These are phyloP conservation scores for Eriosoma lanigerum DNA, from an alignment of 1,140 invertebrate species.

Conservation along the genomic window DNA sequence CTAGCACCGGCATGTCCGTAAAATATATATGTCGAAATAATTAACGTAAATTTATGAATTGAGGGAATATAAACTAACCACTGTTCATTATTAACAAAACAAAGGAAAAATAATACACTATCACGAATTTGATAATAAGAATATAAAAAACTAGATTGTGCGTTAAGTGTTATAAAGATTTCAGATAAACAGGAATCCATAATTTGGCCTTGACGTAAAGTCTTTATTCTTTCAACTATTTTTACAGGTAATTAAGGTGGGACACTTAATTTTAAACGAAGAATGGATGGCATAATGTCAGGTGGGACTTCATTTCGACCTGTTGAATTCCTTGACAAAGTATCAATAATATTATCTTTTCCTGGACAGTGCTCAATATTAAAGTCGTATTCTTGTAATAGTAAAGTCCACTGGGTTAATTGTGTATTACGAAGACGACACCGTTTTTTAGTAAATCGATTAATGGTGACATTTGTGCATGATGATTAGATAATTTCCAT, in stretches of 20 bases:
- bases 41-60: neutral
- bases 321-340: neutral
- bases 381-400: slow-evolving; percentile 19
- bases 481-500: neutral
- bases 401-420: neutral
- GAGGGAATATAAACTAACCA: neutral
- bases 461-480: neutral
- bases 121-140: too few species aligned
- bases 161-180: too few species aligned
- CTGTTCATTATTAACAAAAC: too few species aligned
- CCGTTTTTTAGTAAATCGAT: neutral
- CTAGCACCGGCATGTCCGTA: neutral
- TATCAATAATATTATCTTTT: neutral
- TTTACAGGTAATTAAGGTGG: too few species aligned
- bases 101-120: too few species aligned
- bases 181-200: too few species aligned
- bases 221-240: too few species aligned
- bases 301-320: neutral
- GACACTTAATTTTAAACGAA: neutral
- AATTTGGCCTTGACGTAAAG: too few species aligned
- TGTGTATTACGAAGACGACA: neutral
- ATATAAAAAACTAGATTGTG: too few species aligned
- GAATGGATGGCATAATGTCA: neutral
- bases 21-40: neutral
- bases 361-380: neutral